A percentile compares a stretch with the other conserved stretches of the same genome.
Conservation (phyloP, 2,888 invertebrate species). For the Trichopria drosophilae region DNA sequence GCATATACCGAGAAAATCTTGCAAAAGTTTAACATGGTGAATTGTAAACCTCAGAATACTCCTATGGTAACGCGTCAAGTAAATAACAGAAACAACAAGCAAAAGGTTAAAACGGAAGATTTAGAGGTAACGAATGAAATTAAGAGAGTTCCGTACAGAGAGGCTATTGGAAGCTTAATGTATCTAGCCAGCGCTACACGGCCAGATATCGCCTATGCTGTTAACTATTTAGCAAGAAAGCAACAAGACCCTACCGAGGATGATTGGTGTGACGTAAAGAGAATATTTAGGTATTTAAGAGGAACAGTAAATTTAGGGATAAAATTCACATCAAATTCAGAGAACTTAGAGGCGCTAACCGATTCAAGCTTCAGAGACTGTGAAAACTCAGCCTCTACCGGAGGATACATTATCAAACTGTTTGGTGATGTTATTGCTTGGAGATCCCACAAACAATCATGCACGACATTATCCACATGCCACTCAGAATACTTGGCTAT, state of each 20-base stretch:
- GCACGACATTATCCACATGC: conserved; percentile 30
- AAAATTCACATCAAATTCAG: conserved; percentile 5
- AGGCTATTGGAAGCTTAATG: conserved; percentile 36
- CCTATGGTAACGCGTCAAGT: conserved; percentile 22
- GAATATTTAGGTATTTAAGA: conserved; percentile 28
- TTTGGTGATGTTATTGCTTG: conserved; percentile 32
- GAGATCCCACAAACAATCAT: conserved; percentile 35
- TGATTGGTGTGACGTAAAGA: conserved; percentile 31
- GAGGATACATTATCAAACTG: conserved; percentile 28
- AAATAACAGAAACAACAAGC: no score
- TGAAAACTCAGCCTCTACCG: conserved; percentile 30
- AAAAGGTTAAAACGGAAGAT: no score
- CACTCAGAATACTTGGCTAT: conserved; percentile 26
- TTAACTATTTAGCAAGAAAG: conserved; percentile 21
- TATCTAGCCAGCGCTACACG: conserved; percentile 30
- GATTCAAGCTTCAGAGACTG: conserved; percentile 37
- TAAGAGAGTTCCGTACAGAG: conserved; percentile 29
- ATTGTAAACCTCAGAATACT: conserved; percentile 18
- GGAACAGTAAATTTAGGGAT: conserved; percentile 20
- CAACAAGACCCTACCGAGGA: conserved; percentile 28
- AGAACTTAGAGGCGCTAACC: conserved; percentile 31
- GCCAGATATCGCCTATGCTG: conserved; percentile 22
- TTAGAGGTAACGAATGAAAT: conserved; percentile 7
- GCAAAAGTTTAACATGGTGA: no score
- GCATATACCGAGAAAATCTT: no score